Conservation (phyloP, 2,113 vertebrate species). For the Stomatorhinus ivindoensis region DNA sequence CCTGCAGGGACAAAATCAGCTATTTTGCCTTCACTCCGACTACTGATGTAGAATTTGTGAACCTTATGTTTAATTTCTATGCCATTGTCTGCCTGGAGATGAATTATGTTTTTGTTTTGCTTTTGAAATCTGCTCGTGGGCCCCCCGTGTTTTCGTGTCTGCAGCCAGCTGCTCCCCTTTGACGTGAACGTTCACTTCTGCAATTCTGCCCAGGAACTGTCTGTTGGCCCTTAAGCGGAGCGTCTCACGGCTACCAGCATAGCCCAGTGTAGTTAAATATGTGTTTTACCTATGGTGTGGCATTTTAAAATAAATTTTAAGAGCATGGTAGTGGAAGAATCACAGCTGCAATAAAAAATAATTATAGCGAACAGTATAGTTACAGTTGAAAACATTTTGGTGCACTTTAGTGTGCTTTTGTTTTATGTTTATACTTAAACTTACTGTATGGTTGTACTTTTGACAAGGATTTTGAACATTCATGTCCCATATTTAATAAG, state of each 20-base stretch:
- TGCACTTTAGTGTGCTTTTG: not conserved
- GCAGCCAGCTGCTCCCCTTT: not conserved
- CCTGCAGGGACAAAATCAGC: slow-evolving; percentile 50
- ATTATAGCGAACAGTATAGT: not conserved
- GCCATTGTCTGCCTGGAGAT: slow-evolving; percentile 26
- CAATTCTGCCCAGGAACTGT: not conserved
- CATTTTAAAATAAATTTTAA: not conserved
- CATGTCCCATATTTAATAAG: not conserved
- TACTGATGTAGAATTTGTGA: slow-evolving; percentile 31
- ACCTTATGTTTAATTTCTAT: not conserved
- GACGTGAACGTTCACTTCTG: not conserved
- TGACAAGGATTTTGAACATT: not conserved
- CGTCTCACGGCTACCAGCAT: not conserved
- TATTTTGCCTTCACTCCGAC: slow-evolving; percentile 45
- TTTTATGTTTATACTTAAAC: not conserved
- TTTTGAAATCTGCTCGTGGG: slow-evolving; percentile 16
- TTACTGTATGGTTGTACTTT: not conserved
- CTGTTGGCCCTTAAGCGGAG: not conserved
- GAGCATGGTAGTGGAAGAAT: not conserved
- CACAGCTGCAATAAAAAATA: not conserved
- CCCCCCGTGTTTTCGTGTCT: not conserved
- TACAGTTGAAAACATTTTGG: not conserved
- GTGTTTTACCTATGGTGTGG: not conserved
- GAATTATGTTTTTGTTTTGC: slow-evolving; percentile 28
- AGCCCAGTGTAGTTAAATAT: not conserved